phyloP scores from a whole-genome alignment of 2,113 vertebrate species.

The Pitta sordida region DNA sequence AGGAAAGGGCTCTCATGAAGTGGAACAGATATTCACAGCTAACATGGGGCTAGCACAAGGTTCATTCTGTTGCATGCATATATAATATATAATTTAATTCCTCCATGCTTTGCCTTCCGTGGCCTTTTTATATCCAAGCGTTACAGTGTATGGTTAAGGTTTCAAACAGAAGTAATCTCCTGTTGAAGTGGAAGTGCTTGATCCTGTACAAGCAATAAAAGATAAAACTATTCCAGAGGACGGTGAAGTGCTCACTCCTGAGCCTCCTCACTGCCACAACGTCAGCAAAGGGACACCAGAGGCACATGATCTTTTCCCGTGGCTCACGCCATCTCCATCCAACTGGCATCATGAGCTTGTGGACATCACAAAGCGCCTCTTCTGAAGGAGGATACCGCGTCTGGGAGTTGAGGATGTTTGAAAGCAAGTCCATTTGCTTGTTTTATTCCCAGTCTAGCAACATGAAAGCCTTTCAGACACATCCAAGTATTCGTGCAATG shows the following conservation, averaged over 20 bases:
- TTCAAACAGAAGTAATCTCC: slow-evolving; percentile 58
- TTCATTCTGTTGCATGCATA: neutral
- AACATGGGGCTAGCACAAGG: neutral
- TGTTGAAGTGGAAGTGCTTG: slow-evolving; percentile 41
- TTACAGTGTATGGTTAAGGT: slow-evolving; percentile 12
- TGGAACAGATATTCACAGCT: slow-evolving; percentile 31
- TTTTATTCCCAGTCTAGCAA: neutral
- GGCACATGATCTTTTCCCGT: neutral
- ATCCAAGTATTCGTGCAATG: accelerated
- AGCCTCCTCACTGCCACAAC: neutral
- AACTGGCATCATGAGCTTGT: accelerated
- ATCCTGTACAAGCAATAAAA: slow-evolving; percentile 21
- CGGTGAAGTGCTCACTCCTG: neutral
- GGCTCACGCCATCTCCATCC: neutral
- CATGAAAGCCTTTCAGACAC: neutral
- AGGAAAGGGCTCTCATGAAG: slow-evolving; percentile 24
- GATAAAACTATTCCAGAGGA: neutral
- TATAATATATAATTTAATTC: slow-evolving; percentile 36
- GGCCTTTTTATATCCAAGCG: neutral
- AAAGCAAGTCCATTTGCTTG: neutral
- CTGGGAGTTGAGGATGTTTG: neutral
- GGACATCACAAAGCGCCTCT: neutral
- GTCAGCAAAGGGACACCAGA: neutral
- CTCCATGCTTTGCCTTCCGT: neutral
- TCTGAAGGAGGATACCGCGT: neutral